A percentile compares a stretch with the other conserved stretches of the same genome.
Conservation (phyloP, 2,888 invertebrate genomes). For the Odontothrips loti region DNA sequence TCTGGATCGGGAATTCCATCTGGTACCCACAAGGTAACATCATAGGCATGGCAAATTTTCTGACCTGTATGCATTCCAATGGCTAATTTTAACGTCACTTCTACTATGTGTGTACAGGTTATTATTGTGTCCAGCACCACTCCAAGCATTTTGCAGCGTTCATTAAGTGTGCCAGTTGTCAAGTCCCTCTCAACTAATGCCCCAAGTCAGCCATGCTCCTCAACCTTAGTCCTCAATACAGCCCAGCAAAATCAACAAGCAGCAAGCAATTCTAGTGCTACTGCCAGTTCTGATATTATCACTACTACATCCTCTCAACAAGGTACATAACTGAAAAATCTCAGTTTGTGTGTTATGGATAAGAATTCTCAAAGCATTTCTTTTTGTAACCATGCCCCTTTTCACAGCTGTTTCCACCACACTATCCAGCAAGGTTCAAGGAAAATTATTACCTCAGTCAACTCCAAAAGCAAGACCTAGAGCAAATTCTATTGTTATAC, state of each 20-base stretch:
- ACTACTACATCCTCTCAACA: neutral
- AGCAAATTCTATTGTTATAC: conserved; percentile 2
- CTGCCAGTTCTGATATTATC: neutral
- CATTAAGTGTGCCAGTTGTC: neutral
- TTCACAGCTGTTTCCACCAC: neutral
- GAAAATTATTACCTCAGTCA: neutral
- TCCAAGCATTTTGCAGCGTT: conserved; percentile 9
- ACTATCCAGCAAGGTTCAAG: neutral
- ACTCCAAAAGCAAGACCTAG: conserved; percentile 11
- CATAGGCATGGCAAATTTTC: neutral
- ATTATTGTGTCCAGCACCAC: conserved; percentile 5
- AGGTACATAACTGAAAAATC: neutral
- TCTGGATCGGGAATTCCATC: neutral
- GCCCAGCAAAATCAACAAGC: neutral
- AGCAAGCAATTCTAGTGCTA: neutral
- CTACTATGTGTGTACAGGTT: neutral
- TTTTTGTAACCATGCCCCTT: neutral
- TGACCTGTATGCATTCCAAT: neutral
- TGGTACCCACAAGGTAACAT: conserved; percentile 2
- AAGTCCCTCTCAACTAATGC: neutral
- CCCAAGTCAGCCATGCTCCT: neutral
- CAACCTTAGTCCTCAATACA: neutral
- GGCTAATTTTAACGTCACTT: neutral
- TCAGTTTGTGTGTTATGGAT: no score
- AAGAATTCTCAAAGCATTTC: neutral